Conservation (phyloP, 2,797 vertebrate species). For the Bovichtus diacanthus region DNA sequence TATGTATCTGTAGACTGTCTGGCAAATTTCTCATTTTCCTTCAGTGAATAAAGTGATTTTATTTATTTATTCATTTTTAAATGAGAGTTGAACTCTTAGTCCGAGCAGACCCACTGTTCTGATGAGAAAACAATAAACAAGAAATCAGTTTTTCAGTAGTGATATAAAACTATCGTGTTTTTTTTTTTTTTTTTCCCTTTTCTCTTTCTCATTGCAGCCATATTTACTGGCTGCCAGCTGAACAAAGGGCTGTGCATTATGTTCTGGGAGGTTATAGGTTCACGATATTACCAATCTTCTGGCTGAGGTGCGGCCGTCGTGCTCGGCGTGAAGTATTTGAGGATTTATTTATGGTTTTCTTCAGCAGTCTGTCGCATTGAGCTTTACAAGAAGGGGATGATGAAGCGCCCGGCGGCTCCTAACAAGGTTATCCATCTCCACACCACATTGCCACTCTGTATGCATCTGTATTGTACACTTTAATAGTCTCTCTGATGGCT, state of each 20-base stretch:
- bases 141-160: background rate
- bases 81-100: background rate
- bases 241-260: background rate
- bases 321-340: constrained; percentile 9
- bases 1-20: background rate
- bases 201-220: background rate
- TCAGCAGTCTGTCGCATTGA: background rate
- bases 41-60: background rate
- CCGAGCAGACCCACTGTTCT: background rate
- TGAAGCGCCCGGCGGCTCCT: background rate
- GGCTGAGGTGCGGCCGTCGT: background rate
- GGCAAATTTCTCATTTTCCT: background rate
- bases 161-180: background rate
- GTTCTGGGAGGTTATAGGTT: constrained; percentile 2
- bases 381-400: background rate
- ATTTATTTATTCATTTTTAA: background rate
- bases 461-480: constrained; percentile 18
- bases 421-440: constrained; percentile 24
- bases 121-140: background rate
- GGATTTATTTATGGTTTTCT: constrained; percentile 25
- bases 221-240: constrained; percentile 14
- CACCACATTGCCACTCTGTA: background rate
- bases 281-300: constrained; percentile 6
- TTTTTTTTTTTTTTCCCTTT: too few species aligned
- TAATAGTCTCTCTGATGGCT: background rate